These are phyloP conservation scores for Hydrolagus colliei DNA, from an alignment of 2,797 vertebrate species.

Conservation along the genomic window DNA sequence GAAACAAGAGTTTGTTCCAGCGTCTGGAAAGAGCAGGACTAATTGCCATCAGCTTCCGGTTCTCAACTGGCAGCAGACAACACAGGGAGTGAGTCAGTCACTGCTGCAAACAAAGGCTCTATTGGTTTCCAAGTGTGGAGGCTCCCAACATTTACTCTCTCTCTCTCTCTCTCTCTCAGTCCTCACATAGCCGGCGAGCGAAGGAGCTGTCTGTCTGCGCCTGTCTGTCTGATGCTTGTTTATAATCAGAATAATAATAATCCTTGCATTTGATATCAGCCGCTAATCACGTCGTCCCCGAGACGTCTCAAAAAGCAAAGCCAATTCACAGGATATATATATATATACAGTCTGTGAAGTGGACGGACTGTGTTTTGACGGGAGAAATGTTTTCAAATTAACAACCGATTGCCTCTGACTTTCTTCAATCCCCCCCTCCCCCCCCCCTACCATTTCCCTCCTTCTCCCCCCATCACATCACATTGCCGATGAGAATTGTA, in stretches of 20 bases:
- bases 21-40: conserved; percentile 95
- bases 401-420: too few relatives aligned
- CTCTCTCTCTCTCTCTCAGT: conserved; percentile 32
- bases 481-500: too few relatives aligned
- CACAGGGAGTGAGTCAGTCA: conserved; percentile 97
- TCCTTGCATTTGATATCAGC: conserved; percentile 45
- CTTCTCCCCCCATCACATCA: too few relatives aligned
- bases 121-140: conserved; percentile 52
- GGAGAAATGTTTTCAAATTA: too few relatives aligned
- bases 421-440: conserved; percentile 36
- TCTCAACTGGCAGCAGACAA: conserved; percentile 97
- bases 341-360: conserved; percentile 54
- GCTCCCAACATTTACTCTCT: conserved; percentile 23
- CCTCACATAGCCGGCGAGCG: background rate
- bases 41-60: conserved; percentile 98
- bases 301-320: conserved; percentile 26
- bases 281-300: conserved; percentile 51
- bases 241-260: conserved; percentile 54
- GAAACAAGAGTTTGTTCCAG: conserved; percentile 65
- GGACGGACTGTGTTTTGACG: conserved; percentile 39
- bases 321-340: too few relatives aligned
- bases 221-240: conserved; percentile 31
- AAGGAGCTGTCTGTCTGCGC: background rate
- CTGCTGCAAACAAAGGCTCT: conserved; percentile 89
- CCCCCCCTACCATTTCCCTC: conserved; percentile 27